Base-by-base conservation (phyloP, 2,888 invertebrate genomes). In the Muschampia plurimacula region DNA sequence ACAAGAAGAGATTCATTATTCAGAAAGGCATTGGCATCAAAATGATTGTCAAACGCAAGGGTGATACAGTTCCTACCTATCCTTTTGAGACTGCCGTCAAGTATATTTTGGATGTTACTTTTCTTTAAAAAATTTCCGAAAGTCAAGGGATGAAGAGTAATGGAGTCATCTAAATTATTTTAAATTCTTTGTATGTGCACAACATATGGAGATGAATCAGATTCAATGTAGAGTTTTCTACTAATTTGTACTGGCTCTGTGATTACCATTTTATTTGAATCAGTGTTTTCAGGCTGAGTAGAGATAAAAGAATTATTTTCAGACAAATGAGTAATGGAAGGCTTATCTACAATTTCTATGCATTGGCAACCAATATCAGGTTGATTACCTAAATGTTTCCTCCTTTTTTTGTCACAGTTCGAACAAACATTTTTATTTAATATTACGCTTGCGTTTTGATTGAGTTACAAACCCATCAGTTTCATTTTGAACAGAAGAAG, bases 341-440 rank as follows among this genome's bases (percentile, higher is more conserved):
- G 1, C 6, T 49, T n/a, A n/a, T 49, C 49, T 49, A n/a, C n/a
- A 5, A 49, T 8, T 49, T 13, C 46, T 13, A n/a, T n/a, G 49
- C 49, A 49, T 49, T 13, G 13, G 49, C 49, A 49, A 49, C 49
- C 49, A 49, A 49, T 49, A 49, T 49, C 49, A 49, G 49, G 49
- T 49, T 49, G 49, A 49, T 49, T 49, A n/a, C 49, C 49, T 9
- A 49, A 49, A n/a, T 49, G 49, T n/a, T 49, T 49, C 7, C 49
- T 49, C 49, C 49, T 49, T 49, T 49, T 49, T n/a, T n/a, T 49
- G 5, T 49, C 49, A 49, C 49, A 49, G 7, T 49, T 15, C 6
- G 12, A 2, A 7, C 52, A 52, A 15, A n/a, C 1, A 1, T 15
- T 52, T 52, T 52, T 52, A 8, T 52, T 52, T 52, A 8, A 52